Percentiles rank a stretch among this genome's conserved stretches.
phyloP scores from a whole-genome alignment of 2,888 invertebrate species.

The Entomobrya proxima region DNA sequence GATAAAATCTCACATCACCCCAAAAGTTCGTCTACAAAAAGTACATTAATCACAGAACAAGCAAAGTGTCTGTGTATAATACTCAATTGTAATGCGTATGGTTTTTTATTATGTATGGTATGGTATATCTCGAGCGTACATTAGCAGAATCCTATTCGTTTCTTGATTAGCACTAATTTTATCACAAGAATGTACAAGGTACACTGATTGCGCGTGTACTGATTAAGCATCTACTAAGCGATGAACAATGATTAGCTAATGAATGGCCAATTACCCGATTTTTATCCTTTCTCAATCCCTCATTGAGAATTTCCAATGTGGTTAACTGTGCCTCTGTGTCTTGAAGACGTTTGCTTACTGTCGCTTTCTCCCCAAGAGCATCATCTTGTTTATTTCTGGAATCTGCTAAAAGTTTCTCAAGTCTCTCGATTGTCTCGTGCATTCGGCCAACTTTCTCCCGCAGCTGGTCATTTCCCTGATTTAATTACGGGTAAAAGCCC shows the following conservation, averaged over 20 bases:
- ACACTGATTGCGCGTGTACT: neutral
- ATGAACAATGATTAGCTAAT: conserved; percentile 61
- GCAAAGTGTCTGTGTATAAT: too few relatives aligned
- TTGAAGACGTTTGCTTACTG: conserved; percentile 86
- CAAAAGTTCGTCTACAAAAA: too few relatives aligned
- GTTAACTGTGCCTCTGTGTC: conserved; percentile 88
- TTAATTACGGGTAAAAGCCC: conserved; percentile 63
- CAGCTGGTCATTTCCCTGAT: conserved; percentile 82
- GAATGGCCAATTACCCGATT: conserved; percentile 81
- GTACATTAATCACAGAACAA: too few relatives aligned
- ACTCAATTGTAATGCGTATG: too few relatives aligned
- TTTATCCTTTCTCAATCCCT: conserved; percentile 86
- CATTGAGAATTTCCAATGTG: conserved; percentile 84
- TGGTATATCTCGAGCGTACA: neutral
- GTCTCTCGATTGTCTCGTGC: conserved; percentile 84
- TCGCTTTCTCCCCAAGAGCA: conserved; percentile 86
- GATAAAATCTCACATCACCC: too few relatives aligned
- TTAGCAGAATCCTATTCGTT: neutral
- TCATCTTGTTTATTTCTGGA: conserved; percentile 82
- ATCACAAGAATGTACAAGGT: neutral
- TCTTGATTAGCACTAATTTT: neutral
- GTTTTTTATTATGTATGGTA: neutral
- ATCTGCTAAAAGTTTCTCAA: conserved; percentile 83
- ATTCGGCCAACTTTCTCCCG: conserved; percentile 86
- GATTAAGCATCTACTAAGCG: too few relatives aligned